phyloP scores from a whole-genome alignment of 2,888 invertebrate species.

The Linnaemya tessellans region DNA sequence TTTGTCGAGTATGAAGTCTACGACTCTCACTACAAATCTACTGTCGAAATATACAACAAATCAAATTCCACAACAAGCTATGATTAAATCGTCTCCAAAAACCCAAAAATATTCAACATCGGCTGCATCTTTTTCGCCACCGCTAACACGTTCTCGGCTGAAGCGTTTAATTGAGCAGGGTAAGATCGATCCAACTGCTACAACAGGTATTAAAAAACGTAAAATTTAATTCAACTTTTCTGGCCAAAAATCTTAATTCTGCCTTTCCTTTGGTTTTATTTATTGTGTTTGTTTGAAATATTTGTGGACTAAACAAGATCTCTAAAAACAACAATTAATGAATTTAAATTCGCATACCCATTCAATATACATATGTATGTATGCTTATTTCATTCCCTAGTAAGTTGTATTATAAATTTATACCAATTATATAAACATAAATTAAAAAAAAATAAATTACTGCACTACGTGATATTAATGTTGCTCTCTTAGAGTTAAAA shows the following conservation, averaged over 20 bases:
- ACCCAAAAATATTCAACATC: constrained; percentile 8
- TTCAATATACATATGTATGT: constrained; percentile 7
- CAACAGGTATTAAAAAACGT: constrained; percentile 53
- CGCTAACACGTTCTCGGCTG: constrained; percentile 75
- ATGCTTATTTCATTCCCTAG: constrained; percentile 46
- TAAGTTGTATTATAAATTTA: constrained; percentile 24
- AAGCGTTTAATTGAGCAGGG: constrained; percentile 69
- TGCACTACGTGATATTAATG: constrained; percentile 53
- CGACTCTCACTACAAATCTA: constrained; percentile 32
- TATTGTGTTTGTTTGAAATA: neutral
- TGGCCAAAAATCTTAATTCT: neutral
- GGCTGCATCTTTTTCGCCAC: constrained; percentile 71
- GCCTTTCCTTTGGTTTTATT: neutral
- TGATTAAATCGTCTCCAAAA: constrained; percentile 15
- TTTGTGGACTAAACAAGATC: constrained; percentile 42
- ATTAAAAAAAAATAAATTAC: neutral
- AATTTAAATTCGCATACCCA: constrained; percentile 32
- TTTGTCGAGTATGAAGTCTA: constrained; percentile 69
- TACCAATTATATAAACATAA: constrained; percentile 33
- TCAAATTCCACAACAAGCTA: neutral
- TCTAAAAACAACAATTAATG: constrained; percentile 19
- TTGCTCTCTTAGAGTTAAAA: constrained; percentile 60
- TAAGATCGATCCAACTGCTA: constrained; percentile 17
- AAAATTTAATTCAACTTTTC: constrained; percentile 51
- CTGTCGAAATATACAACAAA: constrained; percentile 19